Evolutionary conservation across 1,140 invertebrate species (phyloP), one percentile per base, ranked within the genome.

Genomic region (Bombus turneri): DNA sequence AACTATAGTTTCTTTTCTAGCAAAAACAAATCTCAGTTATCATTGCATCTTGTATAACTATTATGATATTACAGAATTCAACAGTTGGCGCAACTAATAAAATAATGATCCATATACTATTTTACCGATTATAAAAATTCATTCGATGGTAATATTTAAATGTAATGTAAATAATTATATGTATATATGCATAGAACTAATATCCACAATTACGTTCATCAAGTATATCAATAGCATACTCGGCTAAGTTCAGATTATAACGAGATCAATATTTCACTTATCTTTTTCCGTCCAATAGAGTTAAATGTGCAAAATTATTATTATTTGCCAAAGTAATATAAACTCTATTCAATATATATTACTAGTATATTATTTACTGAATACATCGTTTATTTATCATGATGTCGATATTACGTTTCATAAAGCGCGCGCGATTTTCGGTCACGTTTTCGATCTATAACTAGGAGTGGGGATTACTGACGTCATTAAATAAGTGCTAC

Each of bases 401-500:
- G 1, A 1, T 37, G 71, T n/a, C 9, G 2, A 47, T 3, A 9
- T 86, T 41, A 6, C 10, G 3, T 43, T 86, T 89, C 28, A 15
- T 87, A 87, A 37, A n/a, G 39, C 59, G 37, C 87, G 57, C 64
- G 72, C 31, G 2, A 37, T 31, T n/a, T 8, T 15, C 3, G 43
- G 6, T 82, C 22, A 41, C 22, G 12, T 57, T 86, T 75, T 86
- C 80, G 53, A 86, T 86, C n/a, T 66, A 43, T 59, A 43, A 62
- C 18, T 22, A n/a, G 53, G 68, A 74, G 79, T 28, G 59, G 84
- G 81, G 75, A 59, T 37, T 80, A 57, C 72, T 85, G 89, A 90
- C 89, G 89, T 90, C 88, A 86, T 82, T 28, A n/a, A 64, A 78
- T 68, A 73, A 83, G 88, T 80, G 89, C 89, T 82, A 81, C 82